A percentile compares a stretch with the other conserved stretches of the same genome.
Conservation (phyloP, 2,888 invertebrate species). For the Hyposoter dolosus region DNA sequence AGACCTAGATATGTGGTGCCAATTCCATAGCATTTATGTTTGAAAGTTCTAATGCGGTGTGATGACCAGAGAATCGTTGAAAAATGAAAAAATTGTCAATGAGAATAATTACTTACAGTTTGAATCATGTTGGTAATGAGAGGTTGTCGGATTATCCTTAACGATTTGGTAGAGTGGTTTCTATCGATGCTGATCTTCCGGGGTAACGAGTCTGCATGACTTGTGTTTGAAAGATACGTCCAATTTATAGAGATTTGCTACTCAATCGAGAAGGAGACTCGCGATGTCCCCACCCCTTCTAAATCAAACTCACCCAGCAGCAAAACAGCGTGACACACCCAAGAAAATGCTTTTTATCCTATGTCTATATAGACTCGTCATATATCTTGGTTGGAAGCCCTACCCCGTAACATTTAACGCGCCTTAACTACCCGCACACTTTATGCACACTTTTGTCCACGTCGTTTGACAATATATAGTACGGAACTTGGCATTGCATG, state of each 20-base stretch:
- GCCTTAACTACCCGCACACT: conserved; percentile 58
- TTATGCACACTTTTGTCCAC: conserved; percentile 52
- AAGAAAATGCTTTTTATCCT: conserved; percentile 82
- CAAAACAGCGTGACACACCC: conserved; percentile 78
- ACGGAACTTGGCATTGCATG: conserved; percentile 35
- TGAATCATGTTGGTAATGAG: conserved; percentile 64
- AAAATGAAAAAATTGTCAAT: neutral
- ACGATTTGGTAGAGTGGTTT: conserved; percentile 24
- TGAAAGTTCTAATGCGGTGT: no score
- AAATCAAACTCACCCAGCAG: conserved; percentile 58
- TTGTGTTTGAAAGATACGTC: conserved; percentile 74
- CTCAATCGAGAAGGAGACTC: conserved; percentile 71
- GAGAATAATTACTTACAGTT: conserved; percentile 73
- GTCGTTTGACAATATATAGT: conserved; percentile 19
- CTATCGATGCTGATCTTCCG: conserved; percentile 63
- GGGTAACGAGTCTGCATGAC: conserved; percentile 75
- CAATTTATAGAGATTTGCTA: conserved; percentile 81
- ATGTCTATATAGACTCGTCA: conserved; percentile 41
- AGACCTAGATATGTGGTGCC: neutral
- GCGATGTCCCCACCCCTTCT: conserved; percentile 76
- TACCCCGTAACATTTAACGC: conserved; percentile 80
- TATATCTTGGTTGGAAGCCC: conserved; percentile 70
- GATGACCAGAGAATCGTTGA: neutral
- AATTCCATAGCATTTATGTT: neutral
- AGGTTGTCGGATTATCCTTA: conserved; percentile 16